phyloP scores from a whole-genome alignment of 64 coral and sea anemone species.

The Porites lutea region DNA sequence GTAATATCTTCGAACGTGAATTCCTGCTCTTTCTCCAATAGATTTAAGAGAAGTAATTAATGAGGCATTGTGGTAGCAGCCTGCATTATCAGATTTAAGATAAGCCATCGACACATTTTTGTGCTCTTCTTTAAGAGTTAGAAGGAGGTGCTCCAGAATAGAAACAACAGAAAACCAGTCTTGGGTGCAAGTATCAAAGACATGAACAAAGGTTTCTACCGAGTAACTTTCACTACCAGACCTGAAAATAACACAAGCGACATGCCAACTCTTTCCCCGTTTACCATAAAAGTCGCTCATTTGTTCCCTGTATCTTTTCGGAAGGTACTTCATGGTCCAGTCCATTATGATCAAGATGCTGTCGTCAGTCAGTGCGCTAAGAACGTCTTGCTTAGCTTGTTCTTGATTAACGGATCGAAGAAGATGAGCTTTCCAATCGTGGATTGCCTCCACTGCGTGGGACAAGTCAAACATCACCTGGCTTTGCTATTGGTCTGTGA shows the following conservation, averaged over 20 bases:
- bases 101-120: too few species aligned
- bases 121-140: too few species aligned
- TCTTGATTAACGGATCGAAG: conserved; percentile 84
- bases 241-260: conserved; percentile 56
- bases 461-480: neutral
- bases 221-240: conserved; percentile 42
- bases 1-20: too few species aligned
- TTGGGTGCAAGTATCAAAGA: conserved; percentile 67
- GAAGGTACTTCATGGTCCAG: conserved; percentile 62
- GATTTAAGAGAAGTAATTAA: too few species aligned
- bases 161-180: conserved; percentile 33
- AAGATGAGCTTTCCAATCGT: conserved; percentile 52
- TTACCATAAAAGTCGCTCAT: conserved; percentile 61
- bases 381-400: conserved; percentile 44
- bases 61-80: too few species aligned
- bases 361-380: neutral
- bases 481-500: neutral
- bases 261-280: conserved; percentile 55
- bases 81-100: too few species aligned
- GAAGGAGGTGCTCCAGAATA: neutral
- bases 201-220: conserved; percentile 68
- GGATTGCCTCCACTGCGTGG: conserved; percentile 3
- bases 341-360: conserved; percentile 48
- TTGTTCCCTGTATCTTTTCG: conserved; percentile 28
- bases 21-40: too few species aligned